Conservation (phyloP, 2,888 invertebrate species). For the Acanthacorydalis orientalis region DNA sequence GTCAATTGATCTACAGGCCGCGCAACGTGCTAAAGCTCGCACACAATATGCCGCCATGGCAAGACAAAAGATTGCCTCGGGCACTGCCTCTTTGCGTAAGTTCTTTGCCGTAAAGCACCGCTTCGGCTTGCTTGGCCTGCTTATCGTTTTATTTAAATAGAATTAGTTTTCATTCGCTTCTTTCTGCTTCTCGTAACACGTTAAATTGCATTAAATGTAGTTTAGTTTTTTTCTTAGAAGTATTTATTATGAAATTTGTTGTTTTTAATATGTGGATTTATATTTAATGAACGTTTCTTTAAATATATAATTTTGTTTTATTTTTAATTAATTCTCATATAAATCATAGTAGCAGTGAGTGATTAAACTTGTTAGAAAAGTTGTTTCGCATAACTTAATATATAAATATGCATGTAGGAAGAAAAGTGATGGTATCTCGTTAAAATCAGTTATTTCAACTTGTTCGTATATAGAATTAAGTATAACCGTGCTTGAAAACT, state of each 20-base stretch:
- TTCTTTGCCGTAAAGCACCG: slow-evolving; percentile 16
- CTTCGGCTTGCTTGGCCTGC: neutral
- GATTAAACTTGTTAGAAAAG: too few species aligned
- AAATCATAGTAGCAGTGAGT: too few species aligned
- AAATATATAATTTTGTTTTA: too few species aligned
- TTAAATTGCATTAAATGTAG: slow-evolving; percentile 7
- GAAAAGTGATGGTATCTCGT: too few species aligned
- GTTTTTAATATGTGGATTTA: too few species aligned
- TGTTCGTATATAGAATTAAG: too few species aligned
- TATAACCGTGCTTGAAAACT: too few species aligned
- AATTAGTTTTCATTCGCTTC: slow-evolving; percentile 9
- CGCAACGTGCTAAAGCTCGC: slow-evolving; percentile 69
- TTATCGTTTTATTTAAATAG: neutral
- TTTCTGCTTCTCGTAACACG: slow-evolving; percentile 13
- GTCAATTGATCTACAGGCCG: slow-evolving; percentile 85
- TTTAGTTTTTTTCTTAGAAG: slow-evolving; percentile 6
- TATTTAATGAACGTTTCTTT: too few species aligned
- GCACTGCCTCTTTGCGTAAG: slow-evolving; percentile 57
- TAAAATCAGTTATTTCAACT: too few species aligned
- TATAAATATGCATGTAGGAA: too few species aligned
- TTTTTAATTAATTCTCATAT: too few species aligned
- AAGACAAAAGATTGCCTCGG: slow-evolving; percentile 51
- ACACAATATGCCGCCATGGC: slow-evolving; percentile 69
- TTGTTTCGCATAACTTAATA: too few species aligned
- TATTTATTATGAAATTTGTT: neutral